These are phyloP conservation scores for Vimba vimba DNA, from an alignment of 2,113 vertebrate genomes.

Conservation along the genomic window DNA sequence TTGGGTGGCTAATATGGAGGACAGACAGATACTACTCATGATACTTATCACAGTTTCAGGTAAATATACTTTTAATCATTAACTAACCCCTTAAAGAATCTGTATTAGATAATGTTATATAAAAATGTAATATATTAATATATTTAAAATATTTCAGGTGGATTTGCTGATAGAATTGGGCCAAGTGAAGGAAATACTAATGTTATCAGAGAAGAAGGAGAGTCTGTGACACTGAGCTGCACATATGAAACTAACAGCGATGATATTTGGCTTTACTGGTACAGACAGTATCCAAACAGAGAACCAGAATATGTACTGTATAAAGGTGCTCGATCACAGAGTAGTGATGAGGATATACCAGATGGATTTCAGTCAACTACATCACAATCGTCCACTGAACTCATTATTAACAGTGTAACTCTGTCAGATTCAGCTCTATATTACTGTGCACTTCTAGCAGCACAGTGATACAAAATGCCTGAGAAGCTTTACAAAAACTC, in stretches of 20 bases:
- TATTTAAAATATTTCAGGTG: not conserved
- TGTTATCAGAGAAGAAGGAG: not conserved
- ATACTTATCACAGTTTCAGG: not conserved
- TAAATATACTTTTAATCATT: not conserved
- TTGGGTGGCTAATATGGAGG: not conserved
- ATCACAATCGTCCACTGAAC: not conserved
- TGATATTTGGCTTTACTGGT: not conserved
- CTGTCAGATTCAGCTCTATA: constrained; percentile 45
- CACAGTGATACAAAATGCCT: constrained; percentile 22
- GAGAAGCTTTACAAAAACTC: constrained; percentile 1
- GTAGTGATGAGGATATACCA: rapidly evolving
- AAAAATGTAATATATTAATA: too few relatives aligned
- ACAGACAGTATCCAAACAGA: constrained; percentile 7
- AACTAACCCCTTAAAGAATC: too few relatives aligned
- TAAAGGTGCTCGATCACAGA: not conserved
- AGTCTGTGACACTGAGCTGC: constrained; percentile 8
- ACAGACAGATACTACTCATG: not conserved
- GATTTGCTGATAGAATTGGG: not conserved
- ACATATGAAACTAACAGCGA: not conserved
- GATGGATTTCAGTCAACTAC: not conserved
- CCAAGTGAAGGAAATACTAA: not conserved
- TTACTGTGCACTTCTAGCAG: not conserved
- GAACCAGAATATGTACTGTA: not conserved
- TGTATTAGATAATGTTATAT: too few relatives aligned
- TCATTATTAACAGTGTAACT: not conserved